phyloP scores from a whole-genome alignment of 2,888 invertebrate genomes.

The Drosophila limbata region DNA sequence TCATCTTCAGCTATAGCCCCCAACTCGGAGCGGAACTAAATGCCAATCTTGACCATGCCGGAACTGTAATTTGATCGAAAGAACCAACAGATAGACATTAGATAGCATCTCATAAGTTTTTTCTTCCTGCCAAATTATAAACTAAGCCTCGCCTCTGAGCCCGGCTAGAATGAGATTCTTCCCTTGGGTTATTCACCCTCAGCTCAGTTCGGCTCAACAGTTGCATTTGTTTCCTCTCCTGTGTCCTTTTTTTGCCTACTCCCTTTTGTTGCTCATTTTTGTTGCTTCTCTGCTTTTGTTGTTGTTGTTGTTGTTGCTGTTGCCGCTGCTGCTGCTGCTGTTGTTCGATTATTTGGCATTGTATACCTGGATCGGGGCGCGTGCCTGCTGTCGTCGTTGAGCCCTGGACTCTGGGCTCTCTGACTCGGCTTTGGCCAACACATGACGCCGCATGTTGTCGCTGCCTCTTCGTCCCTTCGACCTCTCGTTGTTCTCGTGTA shows the following conservation, averaged over 20 bases:
- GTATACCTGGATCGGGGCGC: slow-evolving; percentile 77
- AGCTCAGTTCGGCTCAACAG: slow-evolving; percentile 59
- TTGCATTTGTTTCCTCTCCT: slow-evolving; percentile 61
- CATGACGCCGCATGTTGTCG: slow-evolving; percentile 64
- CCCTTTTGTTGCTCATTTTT: slow-evolving; percentile 30
- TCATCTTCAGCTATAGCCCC: slow-evolving; percentile 11
- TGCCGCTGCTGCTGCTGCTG: slow-evolving; percentile 30
- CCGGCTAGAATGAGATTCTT: slow-evolving; percentile 66
- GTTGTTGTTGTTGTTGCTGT: slow-evolving; percentile 26
- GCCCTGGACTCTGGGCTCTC: slow-evolving; percentile 26
- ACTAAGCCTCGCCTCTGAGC: slow-evolving; percentile 38
- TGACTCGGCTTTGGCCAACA: slow-evolving; percentile 48
- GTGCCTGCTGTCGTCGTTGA: slow-evolving; percentile 83
- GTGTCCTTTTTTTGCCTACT: slow-evolving; percentile 50
- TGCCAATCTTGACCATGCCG: slow-evolving; percentile 73
- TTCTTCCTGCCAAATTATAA: slow-evolving; percentile 74
- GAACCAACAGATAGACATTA: slow-evolving; percentile 61
- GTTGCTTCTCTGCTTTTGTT: slow-evolving; percentile 33
- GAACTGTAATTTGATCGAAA: slow-evolving; percentile 84
- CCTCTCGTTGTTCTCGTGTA: slow-evolving; percentile 8
- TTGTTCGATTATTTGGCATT: slow-evolving; percentile 34
- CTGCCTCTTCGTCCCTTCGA: slow-evolving; percentile 29
- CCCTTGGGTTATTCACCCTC: slow-evolving; percentile 64
- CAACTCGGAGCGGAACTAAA: slow-evolving; percentile 69
- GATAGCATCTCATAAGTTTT: slow-evolving; percentile 67